Base-by-base conservation (phyloP, 2,888 invertebrate species). In the Lasioglossum figueresi region DNA sequence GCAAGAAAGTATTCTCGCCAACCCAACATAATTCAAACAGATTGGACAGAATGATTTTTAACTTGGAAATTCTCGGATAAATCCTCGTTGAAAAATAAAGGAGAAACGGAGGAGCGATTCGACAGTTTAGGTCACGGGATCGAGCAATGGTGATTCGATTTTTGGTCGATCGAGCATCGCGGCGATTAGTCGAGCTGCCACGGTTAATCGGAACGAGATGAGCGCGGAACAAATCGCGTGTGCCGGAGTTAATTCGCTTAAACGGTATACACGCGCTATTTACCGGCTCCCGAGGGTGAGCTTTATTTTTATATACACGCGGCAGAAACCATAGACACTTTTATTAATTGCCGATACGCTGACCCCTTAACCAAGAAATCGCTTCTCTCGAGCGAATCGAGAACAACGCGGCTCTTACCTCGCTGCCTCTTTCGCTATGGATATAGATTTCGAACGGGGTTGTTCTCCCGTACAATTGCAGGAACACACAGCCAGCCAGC, bases 361-460 rank as follows among this genome's bases (percentile, higher is more conserved):
- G 82, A 82, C 79, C 85, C 81, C 75, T 63, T 77, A 31, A 23
- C 14, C 70, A 80, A 82, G 71, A 56, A 82, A 77, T 85, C 63
- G 75, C 48, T 86, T 82, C 70, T 27, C 59, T 70, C 86, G 76
- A 85, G 86, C 86, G 79, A 82, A 86, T 77, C 79, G 82, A 19
- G 86, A 80, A 63, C 86, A 75, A 59, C 31, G 31, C 74, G 31
- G 52, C 68, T 76, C 70, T 86, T 74, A 77, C 76, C 73, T 48
- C 73, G 71, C 56, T 73, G 37, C 59, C 48, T 16, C 31, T 23
- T 52, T 23, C 48, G 27, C 48, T 34, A 45, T 19, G 43, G 19
- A 68, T 37, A 34, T 68, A 68, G 31, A 66, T 71, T 43, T 27
- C 43, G 16, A 43, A 16, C 71, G 27, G 27, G 5, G 66, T 16